A percentile compares a stretch with the other conserved stretches of the same genome.
phyloP scores from a whole-genome alignment of 2,888 invertebrate species.

The Drosophila nigricruria region DNA sequence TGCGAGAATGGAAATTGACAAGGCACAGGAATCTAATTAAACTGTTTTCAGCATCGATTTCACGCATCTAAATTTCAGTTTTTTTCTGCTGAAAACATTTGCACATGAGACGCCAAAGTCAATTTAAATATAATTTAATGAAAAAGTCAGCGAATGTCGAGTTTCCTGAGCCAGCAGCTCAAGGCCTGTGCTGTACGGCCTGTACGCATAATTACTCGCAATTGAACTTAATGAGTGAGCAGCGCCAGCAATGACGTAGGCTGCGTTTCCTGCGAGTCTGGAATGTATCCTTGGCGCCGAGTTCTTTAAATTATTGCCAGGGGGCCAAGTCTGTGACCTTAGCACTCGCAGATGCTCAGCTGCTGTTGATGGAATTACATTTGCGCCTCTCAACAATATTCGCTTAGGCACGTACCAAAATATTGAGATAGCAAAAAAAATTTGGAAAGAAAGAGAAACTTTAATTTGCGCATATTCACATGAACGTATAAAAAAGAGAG shows the following conservation, averaged over 20 bases:
- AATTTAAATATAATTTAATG: conserved; percentile 10
- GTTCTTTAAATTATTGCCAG: conserved; percentile 60
- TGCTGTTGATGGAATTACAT: conserved; percentile 28
- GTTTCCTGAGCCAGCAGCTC: conserved; percentile 29
- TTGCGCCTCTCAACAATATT: conserved; percentile 23
- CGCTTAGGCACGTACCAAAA: conserved; percentile 52
- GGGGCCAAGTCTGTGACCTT: conserved; percentile 52
- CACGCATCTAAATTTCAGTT: neutral
- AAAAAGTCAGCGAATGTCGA: neutral
- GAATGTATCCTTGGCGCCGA: conserved; percentile 51
- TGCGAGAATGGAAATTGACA: conserved; percentile 19
- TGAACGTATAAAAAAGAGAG: conserved; percentile 11
- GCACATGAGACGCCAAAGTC: neutral
- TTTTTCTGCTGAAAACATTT: neutral
- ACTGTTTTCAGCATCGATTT: conserved; percentile 15
- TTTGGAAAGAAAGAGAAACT: conserved; percentile 12
- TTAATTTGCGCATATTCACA: conserved; percentile 14
- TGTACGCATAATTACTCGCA: conserved; percentile 43
- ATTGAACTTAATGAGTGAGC: conserved; percentile 57
- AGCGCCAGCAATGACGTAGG: conserved; percentile 21
- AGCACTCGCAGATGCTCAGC: conserved; percentile 49
- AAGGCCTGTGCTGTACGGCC: conserved; percentile 41
- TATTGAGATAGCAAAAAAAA: conserved; percentile 10
- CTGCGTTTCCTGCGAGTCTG: conserved; percentile 9
- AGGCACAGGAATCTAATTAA: conserved; percentile 29